Evolutionary conservation across 2,797 vertebrate species (phyloP).

Genomic region (Smutsia temminckii): DNA sequence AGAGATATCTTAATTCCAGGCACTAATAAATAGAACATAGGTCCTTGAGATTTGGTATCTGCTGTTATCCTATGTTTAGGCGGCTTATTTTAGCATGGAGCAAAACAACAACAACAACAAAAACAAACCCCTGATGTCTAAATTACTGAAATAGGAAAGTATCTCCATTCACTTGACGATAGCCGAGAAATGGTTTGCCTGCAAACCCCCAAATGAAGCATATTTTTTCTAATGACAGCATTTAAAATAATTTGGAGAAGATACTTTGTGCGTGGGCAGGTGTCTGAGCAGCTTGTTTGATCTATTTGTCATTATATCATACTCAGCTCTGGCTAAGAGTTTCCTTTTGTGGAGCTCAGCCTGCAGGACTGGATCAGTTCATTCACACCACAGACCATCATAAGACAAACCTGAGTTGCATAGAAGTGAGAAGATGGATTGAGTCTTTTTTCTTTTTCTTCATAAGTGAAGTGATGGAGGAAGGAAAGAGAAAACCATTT

Average conservation of each 20-base stretch:
- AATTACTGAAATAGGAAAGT: constrained; percentile 57
- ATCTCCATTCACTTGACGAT: constrained; percentile 25
- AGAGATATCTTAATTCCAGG: neutral
- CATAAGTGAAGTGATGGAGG: neutral
- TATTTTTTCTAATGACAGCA: constrained; percentile 52
- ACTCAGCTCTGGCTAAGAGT: neutral
- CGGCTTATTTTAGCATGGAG: constrained; percentile 57
- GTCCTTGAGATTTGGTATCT: constrained; percentile 26
- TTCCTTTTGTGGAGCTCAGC: neutral
- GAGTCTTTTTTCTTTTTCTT: neutral
- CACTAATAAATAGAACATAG: constrained; percentile 54
- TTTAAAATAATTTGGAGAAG: neutral
- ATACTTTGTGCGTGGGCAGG: neutral
- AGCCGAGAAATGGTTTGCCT: constrained; percentile 13
- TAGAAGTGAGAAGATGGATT: neutral
- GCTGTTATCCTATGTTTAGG: constrained; percentile 50
- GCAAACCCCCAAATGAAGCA: neutral
- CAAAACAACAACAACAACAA: no score
- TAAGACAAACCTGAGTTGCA: neutral
- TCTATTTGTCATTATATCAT: neutral
- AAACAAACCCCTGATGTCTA: constrained; percentile 63
- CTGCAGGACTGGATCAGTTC: neutral
- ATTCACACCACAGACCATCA: neutral
- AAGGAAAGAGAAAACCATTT: neutral
- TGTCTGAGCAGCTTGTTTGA: neutral